Conservation (phyloP, 2,888 invertebrate species). For the Amphipoea oculea region DNA sequence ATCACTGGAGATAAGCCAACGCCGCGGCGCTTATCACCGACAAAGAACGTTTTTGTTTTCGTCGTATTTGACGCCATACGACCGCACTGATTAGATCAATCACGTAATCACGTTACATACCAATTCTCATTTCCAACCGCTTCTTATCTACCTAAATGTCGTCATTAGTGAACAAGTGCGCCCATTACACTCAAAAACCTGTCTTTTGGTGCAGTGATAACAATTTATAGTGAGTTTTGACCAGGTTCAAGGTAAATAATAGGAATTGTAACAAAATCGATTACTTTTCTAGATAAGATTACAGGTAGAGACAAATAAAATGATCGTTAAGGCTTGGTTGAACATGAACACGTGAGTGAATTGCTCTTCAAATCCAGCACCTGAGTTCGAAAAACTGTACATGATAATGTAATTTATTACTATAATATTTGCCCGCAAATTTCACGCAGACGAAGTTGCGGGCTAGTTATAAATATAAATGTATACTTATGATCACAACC, state of each 20-base stretch:
- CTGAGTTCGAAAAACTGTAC: background rate
- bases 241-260: background rate
- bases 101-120: constrained; percentile 70
- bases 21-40: constrained; percentile 85
- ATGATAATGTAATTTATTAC: constrained; percentile 1
- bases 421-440: background rate
- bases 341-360: constrained; percentile 21
- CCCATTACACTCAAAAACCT: constrained; percentile 28
- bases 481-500: background rate
- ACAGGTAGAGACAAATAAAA: constrained; percentile 24
- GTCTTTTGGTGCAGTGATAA: constrained; percentile 31
- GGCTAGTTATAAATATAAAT: background rate
- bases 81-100: constrained; percentile 82
- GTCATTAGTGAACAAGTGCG: constrained; percentile 31
- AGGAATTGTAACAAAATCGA: constrained; percentile 19
- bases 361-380: constrained; percentile 16
- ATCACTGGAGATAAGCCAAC: constrained; percentile 86
- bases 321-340: constrained; percentile 20
- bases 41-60: constrained; percentile 88
- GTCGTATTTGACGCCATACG: constrained; percentile 80
- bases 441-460: background rate
- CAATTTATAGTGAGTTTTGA: constrained; percentile 14
- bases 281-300: constrained; percentile 40
- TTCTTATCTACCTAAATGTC: constrained; percentile 24
- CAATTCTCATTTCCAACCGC: constrained; percentile 48